These are phyloP conservation scores for Ormyrus thymus DNA, from an alignment of 2,888 invertebrate genomes.

Conservation along the genomic window DNA sequence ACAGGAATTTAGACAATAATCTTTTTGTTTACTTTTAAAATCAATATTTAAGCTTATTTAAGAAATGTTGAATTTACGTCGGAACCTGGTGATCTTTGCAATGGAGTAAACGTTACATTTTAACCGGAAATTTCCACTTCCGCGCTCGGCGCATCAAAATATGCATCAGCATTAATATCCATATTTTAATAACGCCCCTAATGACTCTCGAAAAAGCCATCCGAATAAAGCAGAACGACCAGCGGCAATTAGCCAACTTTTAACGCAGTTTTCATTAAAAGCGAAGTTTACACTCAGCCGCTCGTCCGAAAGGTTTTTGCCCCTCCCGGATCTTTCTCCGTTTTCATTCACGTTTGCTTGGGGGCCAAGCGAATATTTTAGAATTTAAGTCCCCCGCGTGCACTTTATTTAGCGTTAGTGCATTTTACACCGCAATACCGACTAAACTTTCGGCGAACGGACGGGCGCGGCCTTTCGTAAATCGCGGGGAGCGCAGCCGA, in stretches of 20 bases:
- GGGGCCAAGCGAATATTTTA: constrained; percentile 32
- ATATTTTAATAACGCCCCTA: constrained; percentile 43
- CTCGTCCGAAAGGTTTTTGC: constrained; percentile 13
- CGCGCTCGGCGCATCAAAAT: constrained; percentile 16
- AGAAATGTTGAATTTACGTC: too few relatives aligned
- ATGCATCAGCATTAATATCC: constrained; percentile 33
- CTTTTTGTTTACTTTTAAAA: too few relatives aligned
- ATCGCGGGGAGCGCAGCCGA: constrained; percentile 4
- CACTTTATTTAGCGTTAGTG: constrained; percentile 33
- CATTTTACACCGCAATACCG: constrained; percentile 5
- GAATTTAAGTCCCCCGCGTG: constrained; percentile 21
- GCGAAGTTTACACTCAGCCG: constrained; percentile 36
- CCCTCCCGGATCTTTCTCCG: constrained; percentile 1
- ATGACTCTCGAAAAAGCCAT: constrained; percentile 47
- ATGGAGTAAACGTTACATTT: constrained; percentile 26
- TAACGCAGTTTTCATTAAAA: constrained; percentile 52
- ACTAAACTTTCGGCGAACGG: constrained; percentile 1
- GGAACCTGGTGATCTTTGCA: neutral
- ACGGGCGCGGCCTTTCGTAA: neutral
- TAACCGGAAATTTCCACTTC: constrained; percentile 14
- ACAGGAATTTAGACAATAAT: too few relatives aligned
- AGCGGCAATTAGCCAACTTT: constrained; percentile 49
- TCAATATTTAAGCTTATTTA: too few relatives aligned
- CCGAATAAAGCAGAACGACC: constrained; percentile 47
- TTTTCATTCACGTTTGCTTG: constrained; percentile 20